Evolutionary conservation across 2,888 invertebrate species (phyloP).

Genomic region (Stramonita haemastoma): DNA sequence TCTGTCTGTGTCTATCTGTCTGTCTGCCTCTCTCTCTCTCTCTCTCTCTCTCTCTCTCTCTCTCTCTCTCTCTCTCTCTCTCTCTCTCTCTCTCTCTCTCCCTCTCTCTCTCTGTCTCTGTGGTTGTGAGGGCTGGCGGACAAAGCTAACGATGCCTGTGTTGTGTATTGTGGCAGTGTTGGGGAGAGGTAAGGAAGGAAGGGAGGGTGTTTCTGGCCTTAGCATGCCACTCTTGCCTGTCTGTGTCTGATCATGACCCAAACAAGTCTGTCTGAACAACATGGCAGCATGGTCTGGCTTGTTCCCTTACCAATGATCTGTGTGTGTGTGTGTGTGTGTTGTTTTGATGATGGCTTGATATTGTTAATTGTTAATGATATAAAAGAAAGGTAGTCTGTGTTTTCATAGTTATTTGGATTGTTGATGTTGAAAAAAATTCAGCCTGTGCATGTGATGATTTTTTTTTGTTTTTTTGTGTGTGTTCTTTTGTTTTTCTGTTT

Average conservation of each 20-base stretch:
- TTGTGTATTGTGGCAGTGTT: background rate
- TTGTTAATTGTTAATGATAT: background rate
- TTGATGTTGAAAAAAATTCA: background rate
- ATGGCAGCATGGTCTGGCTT: background rate
- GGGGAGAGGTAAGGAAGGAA: slow-evolving; percentile 14
- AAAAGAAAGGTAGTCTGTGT: background rate
- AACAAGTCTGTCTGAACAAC: background rate
- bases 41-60: background rate
- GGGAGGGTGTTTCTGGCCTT: background rate
- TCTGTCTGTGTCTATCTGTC: background rate
- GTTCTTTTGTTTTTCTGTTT: background rate
- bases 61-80: background rate
- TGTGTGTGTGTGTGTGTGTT: no score
- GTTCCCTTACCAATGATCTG: no score
- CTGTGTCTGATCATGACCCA: background rate
- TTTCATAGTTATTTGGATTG: background rate
- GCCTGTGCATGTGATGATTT: background rate
- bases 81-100: background rate
- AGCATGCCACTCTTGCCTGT: slow-evolving; percentile 8
- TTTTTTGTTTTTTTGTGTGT: background rate
- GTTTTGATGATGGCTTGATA: background rate
- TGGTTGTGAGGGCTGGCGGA: no score
- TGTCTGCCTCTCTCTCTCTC: background rate
- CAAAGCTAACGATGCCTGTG: no score
- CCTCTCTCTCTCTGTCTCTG: background rate